phyloP scores from a whole-genome alignment of 2,888 invertebrate genomes.

The Spilosoma lubricipeda region DNA sequence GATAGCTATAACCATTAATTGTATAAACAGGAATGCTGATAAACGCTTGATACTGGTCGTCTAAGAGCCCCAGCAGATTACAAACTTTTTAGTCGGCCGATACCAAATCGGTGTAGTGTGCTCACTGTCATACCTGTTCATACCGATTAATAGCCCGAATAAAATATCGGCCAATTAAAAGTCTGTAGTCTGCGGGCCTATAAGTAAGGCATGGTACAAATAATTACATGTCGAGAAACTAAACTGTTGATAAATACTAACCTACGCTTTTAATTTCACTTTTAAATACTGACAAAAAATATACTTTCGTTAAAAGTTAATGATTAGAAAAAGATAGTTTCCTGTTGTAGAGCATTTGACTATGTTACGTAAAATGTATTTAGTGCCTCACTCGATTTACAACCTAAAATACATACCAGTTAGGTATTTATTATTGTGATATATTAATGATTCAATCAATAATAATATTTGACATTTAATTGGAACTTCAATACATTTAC shows the following conservation, averaged over 20 bases:
- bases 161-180: too few species aligned
- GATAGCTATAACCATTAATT: conserved; percentile 32
- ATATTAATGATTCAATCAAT: conserved; percentile 26
- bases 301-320: conserved; percentile 29
- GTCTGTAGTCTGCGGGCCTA: too few species aligned
- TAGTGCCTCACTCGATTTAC: conserved; percentile 36
- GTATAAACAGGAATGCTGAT: conserved; percentile 25
- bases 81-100: too few species aligned
- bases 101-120: too few species aligned
- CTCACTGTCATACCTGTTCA: too few species aligned
- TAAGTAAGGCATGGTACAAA: conserved; percentile 24
- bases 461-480: conserved; percentile 14
- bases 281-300: conserved; percentile 52
- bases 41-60: conserved; percentile 26
- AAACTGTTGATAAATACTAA: conserved; percentile 31
- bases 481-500: conserved; percentile 25
- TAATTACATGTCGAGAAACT: conserved; percentile 26
- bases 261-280: conserved; percentile 30
- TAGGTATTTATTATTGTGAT: conserved; percentile 25
- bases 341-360: conserved; percentile 18
- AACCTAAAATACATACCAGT: conserved; percentile 30
- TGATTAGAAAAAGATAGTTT: conserved; percentile 18
- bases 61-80: not conserved
- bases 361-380: conserved; percentile 26
- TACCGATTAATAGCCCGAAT: too few species aligned